phyloP scores from a whole-genome alignment of 2,888 invertebrate species.

The Coecobrya sp. region DNA sequence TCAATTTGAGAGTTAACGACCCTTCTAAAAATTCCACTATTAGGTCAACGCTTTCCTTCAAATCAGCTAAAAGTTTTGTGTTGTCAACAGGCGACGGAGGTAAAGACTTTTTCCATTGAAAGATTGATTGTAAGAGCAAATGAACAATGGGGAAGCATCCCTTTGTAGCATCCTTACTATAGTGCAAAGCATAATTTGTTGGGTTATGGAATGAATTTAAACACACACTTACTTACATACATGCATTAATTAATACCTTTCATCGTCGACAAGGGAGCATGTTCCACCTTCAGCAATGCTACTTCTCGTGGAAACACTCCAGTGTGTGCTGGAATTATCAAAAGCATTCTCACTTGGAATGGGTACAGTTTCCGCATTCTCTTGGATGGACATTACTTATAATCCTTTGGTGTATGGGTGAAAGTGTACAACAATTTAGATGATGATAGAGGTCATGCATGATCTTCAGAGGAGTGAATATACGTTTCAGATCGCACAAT shows the following conservation, averaged over 20 bases:
- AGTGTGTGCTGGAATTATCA: not conserved
- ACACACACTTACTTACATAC: too few relatives aligned
- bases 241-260: not conserved
- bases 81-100: not conserved
- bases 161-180: not conserved
- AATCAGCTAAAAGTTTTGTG: not conserved
- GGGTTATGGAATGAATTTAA: too few relatives aligned
- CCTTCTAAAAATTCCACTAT: not conserved
- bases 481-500: too few relatives aligned
- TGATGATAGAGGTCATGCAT: too few relatives aligned
- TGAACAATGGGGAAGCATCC: not conserved
- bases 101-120: too few relatives aligned
- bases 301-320: slow-evolving; percentile 3
- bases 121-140: not conserved
- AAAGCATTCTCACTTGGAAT: not conserved
- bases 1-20: not conserved
- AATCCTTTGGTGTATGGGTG: too few relatives aligned
- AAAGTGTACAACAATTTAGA: too few relatives aligned
- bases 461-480: too few relatives aligned
- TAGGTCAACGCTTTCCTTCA: not conserved
- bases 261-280: not conserved
- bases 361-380: too few relatives aligned
- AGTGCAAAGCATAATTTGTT: too few relatives aligned
- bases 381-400: not conserved
- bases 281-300: not conserved